Conservation (phyloP, 2,113 vertebrate genomes). For the Falco punctatus region DNA sequence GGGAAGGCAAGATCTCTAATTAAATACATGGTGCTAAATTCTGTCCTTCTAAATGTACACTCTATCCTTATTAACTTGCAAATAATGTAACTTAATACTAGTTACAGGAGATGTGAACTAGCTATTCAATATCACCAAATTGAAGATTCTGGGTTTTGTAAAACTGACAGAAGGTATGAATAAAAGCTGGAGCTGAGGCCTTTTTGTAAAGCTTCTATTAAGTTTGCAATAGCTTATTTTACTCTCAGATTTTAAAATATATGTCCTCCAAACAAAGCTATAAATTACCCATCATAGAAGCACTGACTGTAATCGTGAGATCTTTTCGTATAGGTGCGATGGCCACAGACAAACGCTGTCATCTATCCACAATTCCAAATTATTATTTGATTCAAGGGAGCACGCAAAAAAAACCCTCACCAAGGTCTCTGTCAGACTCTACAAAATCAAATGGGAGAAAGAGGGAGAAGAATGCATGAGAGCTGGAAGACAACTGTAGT, state of each 20-base stretch:
- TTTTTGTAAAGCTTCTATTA: neutral
- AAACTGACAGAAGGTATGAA: neutral
- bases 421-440: neutral
- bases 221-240: neutral
- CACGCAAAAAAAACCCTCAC: neutral
- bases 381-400: neutral
- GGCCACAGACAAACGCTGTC: neutral
- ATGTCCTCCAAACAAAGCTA: neutral
- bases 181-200: neutral
- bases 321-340: neutral
- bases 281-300: neutral
- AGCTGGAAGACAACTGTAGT: rapidly evolving
- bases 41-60: neutral
- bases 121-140: neutral
- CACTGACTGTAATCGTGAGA: neutral
- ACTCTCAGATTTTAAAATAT: neutral
- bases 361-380: neutral
- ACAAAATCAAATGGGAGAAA: neutral
- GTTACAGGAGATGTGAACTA: neutral
- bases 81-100: neutral
- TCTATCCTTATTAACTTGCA: neutral
- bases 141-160: neutral
- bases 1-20: neutral
- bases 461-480: neutral
- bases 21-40: neutral